A percentile compares a stretch with the other conserved stretches of the same genome.
Conservation (phyloP, 2,113 vertebrate genomes). For the human (Homo sapiens) region GRCh38 chr4:170009501-170010000, state of each 20-base stretch:
- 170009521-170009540: conserved; percentile 37
- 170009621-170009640: conserved; percentile 2
- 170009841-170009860: conserved; percentile 28
- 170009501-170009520: conserved; percentile 20
- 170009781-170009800: background rate
- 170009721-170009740: conserved; percentile 24
- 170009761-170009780: background rate
- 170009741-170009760: conserved; percentile 44
- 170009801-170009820: background rate
- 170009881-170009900: conserved; percentile 64
- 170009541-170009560: conserved; percentile 52
- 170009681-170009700: conserved; percentile 50
- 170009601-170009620: conserved; percentile 57
- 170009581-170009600: conserved; percentile 13
- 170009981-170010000: background rate
- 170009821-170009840: conserved; percentile 28
- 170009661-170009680: conserved; percentile 24
- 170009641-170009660: conserved; percentile 31
- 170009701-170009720: background rate
- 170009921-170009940: conserved; percentile 30
- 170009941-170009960: conserved; percentile 44
- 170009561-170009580: conserved; percentile 45
- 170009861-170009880: conserved; percentile 51
- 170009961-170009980: conserved; percentile 1
- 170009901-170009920: conserved; percentile 29